Evolutionary conservation across 1,140 invertebrate species (phyloP).

Genomic region (Triops longicaudatus): DNA sequence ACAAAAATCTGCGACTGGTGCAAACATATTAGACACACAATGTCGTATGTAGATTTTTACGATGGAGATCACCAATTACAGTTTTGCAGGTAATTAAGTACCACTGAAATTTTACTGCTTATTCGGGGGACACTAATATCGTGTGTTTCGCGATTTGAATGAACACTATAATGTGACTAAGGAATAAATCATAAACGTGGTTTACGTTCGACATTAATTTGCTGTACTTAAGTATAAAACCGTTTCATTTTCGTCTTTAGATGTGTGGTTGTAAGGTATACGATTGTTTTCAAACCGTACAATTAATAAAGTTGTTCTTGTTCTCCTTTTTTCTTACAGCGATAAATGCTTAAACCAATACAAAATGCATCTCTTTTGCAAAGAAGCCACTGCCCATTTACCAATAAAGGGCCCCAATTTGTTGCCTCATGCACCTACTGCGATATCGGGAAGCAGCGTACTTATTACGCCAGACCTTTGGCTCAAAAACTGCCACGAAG

Average conservation of each 20-base stretch:
- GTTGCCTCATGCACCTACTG: slow-evolving; percentile 17
- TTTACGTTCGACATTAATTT: too few species aligned
- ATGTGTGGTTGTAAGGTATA: too few species aligned
- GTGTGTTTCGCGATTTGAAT: too few species aligned
- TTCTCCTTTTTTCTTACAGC: slow-evolving; percentile 45
- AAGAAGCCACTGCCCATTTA: slow-evolving; percentile 78
- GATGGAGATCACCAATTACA: slow-evolving; percentile 47
- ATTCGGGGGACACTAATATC: too few species aligned
- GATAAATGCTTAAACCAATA: slow-evolving; percentile 90
- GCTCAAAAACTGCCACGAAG: slow-evolving; percentile 55
- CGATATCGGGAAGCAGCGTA: slow-evolving; percentile 33
- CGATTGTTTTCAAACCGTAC: background rate
- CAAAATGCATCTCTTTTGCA: slow-evolving; percentile 91
- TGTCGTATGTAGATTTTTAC: slow-evolving; percentile 82
- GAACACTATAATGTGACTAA: too few species aligned
- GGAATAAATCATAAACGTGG: too few species aligned
- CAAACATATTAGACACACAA: slow-evolving; percentile 74
- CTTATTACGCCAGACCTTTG: slow-evolving; percentile 81
- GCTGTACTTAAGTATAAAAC: too few species aligned
- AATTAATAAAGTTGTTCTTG: slow-evolving; percentile 17
- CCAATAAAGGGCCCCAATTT: slow-evolving; percentile 49
- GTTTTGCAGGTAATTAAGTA: slow-evolving; percentile 45
- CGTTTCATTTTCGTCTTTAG: too few species aligned
- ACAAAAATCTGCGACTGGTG: slow-evolving; percentile 92
- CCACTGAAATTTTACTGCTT: too few species aligned